Percentiles rank a stretch among this genome's conserved stretches.
phyloP scores from a whole-genome alignment of 2,113 vertebrate genomes.

The Cyphomyrus plagiostoma region DNA sequence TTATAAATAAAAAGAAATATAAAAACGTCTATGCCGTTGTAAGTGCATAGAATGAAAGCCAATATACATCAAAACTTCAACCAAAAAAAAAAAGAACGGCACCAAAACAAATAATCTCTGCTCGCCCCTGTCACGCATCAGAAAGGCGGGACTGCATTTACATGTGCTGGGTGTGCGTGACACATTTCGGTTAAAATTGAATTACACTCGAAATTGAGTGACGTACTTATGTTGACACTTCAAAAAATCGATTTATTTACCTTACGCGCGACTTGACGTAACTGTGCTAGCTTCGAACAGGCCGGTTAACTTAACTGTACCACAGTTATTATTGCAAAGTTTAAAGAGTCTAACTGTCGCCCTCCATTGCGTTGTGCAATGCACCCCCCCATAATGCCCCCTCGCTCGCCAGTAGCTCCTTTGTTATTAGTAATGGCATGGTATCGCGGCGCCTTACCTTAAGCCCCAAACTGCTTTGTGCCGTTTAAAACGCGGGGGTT shows the following conservation, averaged over 20 bases:
- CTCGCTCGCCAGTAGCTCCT: conserved; percentile 68
- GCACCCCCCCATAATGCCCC: conserved; percentile 66
- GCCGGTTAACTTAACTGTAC: conserved; percentile 16
- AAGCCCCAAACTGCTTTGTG: conserved; percentile 52
- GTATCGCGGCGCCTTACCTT: conserved; percentile 70
- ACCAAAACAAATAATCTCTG: background rate
- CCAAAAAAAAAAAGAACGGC: background rate
- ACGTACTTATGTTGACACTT: conserved; percentile 14
- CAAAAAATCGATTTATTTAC: background rate
- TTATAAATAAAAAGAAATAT: background rate
- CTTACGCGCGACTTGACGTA: background rate
- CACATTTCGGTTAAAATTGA: conserved; percentile 1
- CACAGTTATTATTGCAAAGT: conserved; percentile 62
- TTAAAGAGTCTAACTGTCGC: conserved; percentile 61
- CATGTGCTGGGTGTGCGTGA: background rate
- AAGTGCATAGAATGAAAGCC: conserved; percentile 18
- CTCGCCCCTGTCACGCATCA: background rate
- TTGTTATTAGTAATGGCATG: conserved; percentile 75
- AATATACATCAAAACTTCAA: conserved; percentile 18
- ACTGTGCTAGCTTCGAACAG: background rate
- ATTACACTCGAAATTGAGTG: background rate
- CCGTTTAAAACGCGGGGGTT: conserved; percentile 37
- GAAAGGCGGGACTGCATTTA: background rate
- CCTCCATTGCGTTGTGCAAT: conserved; percentile 59
- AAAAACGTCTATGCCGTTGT: background rate